Base-by-base conservation (phyloP, 2,113 vertebrate genomes). In the Rhadina sibilatrix region DNA sequence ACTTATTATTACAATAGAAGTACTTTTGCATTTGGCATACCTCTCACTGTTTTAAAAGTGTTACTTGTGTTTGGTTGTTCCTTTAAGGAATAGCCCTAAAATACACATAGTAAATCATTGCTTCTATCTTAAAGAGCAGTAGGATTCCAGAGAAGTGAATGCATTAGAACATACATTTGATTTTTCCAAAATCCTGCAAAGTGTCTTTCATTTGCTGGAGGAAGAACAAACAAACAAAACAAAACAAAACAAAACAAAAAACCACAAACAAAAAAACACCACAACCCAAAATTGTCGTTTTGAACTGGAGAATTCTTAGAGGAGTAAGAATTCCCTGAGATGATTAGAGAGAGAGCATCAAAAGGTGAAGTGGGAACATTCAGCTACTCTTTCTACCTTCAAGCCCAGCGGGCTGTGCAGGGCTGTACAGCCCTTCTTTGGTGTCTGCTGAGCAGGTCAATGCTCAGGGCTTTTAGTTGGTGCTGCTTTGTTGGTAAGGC, bases 21-120 rank as follows among this genome's bases (percentile, higher is more conserved):
- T 89, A 75, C 77, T 92, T 94, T 69, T 90, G 75, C 89, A 33
- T 40, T 93, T 83, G 59, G 38, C 87, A 66, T 60, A 83, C 31
- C 38, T 76, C 64, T 72, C 52, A 21, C 18, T 80, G 56, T 94
- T 96, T 92, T 80, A 76, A 28, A 80, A 76, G 54, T 56, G 54
- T 61, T 90, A 24, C 56, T 63, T 49, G 42, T 83, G 60, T 77
- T 96, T 90, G 86, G 44, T 35, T 46, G 22, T 87, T 95, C 19
- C 37, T 80, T 78, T 89, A 70, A 93, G 56, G 17, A 80, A 49
- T 54, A 59, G 33, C 35, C 49, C 20, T 38, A 66, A 91, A 90
- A 75, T 71, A 42, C 38, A 38, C 21, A 33, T 22, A 47, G 31
- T 50, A 84, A 60, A 59, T 91, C 28, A 44, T 38, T 27, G 54